A percentile compares a stretch with the other conserved stretches of the same genome.
Evolutionary conservation across 2,797 vertebrate species (phyloP).

Genomic region (Paguma larvata): DNA sequence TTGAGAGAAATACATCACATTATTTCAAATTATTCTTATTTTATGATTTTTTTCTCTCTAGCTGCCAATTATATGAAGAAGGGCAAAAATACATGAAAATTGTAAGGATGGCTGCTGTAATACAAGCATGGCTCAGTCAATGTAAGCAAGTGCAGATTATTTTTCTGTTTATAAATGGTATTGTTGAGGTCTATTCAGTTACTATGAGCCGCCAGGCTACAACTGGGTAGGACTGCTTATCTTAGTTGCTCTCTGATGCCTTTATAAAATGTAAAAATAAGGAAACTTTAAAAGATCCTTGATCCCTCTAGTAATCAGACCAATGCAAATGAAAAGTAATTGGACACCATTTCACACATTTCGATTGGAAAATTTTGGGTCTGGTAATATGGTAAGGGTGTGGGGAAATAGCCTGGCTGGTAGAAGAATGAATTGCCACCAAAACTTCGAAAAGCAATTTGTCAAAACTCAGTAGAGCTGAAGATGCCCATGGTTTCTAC

Average conservation of each 20-base stretch:
- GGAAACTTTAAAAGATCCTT: background rate
- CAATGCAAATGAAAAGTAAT: background rate
- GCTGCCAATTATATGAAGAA: constrained; percentile 24
- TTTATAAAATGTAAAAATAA: constrained; percentile 40
- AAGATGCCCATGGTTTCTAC: background rate
- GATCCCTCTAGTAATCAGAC: background rate
- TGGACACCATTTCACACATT: background rate
- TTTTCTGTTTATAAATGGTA: constrained; percentile 23
- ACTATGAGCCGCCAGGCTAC: background rate
- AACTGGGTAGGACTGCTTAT: background rate
- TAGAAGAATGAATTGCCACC: background rate
- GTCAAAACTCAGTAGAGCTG: background rate
- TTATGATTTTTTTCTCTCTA: constrained; percentile 48
- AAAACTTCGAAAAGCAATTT: background rate
- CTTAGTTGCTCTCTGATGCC: background rate
- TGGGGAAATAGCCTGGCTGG: background rate
- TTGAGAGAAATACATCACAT: constrained; percentile 54
- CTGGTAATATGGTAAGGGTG: background rate
- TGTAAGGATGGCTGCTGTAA: background rate
- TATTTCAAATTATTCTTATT: constrained; percentile 63
- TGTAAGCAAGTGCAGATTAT: background rate
- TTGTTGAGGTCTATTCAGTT: constrained; percentile 11
- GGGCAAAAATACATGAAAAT: background rate
- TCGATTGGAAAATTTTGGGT: background rate
- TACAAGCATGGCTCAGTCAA: background rate